Conservation (phyloP, 2,888 invertebrate species). For the Cataglyphis rosenhaueri region DNA sequence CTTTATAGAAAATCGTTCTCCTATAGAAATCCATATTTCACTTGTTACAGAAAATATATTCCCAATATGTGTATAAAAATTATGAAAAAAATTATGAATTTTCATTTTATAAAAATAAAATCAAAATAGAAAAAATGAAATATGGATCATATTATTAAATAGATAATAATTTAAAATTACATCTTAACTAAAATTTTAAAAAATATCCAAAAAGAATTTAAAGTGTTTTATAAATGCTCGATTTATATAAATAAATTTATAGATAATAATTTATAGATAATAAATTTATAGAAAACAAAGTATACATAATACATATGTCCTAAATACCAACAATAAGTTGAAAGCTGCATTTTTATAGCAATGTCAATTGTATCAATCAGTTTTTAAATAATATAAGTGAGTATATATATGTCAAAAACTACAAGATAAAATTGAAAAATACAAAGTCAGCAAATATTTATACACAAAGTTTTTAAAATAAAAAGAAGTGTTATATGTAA, state of each 20-base stretch:
- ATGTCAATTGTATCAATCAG: neutral
- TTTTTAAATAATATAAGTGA: neutral
- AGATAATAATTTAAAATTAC: neutral
- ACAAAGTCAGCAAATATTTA: neutral
- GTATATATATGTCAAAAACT: constrained; percentile 18
- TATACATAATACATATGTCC: neutral
- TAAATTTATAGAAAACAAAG: neutral
- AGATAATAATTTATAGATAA: neutral
- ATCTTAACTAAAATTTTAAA: neutral
- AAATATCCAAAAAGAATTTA: neutral
- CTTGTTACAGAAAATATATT: neutral
- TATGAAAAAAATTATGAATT: neutral
- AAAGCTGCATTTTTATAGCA: neutral
- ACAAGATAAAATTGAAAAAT: neutral
- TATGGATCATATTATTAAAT: neutral
- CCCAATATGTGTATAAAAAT: neutral
- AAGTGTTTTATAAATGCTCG: neutral
- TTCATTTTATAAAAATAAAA: neutral
- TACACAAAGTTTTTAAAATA: neutral
- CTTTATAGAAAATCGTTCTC: no score
- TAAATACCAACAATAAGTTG: neutral
- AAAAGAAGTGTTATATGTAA: neutral
- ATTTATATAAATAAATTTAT: constrained; percentile 3
- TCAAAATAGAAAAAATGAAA: neutral
- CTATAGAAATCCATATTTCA: neutral